These are phyloP conservation scores for Bucorvus abyssinicus DNA, from an alignment of 2,797 vertebrate species.

Conservation along the genomic window DNA sequence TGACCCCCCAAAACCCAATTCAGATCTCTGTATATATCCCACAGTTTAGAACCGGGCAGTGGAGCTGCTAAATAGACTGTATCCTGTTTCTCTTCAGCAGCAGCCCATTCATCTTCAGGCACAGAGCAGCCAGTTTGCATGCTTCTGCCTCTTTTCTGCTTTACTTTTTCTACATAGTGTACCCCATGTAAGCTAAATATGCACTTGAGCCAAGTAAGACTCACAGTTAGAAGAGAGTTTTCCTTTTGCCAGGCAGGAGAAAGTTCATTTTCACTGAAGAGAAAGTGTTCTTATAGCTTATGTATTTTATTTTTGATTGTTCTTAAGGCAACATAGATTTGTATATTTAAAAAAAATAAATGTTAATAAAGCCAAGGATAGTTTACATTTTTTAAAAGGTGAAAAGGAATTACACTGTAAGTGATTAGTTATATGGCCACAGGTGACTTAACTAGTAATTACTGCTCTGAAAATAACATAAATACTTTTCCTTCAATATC, in stretches of 20 bases:
- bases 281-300: background rate
- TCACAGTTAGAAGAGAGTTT: constrained; percentile 39
- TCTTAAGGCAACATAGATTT: background rate
- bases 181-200: background rate
- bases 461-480: background rate
- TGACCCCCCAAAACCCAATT: constrained; percentile 3
- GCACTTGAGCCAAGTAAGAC: constrained; percentile 4
- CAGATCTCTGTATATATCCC: constrained; percentile 57
- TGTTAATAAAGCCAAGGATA: background rate
- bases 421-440: background rate
- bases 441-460: background rate
- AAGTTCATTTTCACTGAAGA: constrained; percentile 33
- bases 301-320: background rate
- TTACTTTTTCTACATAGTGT: constrained; percentile 31
- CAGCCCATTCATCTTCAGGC: constrained; percentile 86
- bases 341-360: background rate
- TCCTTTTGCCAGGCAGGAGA: constrained; percentile 41
- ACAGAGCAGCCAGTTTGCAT: constrained; percentile 70
- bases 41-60: constrained; percentile 73
- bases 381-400: background rate
- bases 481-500: background rate
- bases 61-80: constrained; percentile 83
- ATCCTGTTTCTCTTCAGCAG: constrained; percentile 90
- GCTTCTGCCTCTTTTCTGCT: constrained; percentile 64
- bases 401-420: background rate